phyloP scores from a whole-genome alignment of 2,113 vertebrate species.

The Pedetes capensis region DNA sequence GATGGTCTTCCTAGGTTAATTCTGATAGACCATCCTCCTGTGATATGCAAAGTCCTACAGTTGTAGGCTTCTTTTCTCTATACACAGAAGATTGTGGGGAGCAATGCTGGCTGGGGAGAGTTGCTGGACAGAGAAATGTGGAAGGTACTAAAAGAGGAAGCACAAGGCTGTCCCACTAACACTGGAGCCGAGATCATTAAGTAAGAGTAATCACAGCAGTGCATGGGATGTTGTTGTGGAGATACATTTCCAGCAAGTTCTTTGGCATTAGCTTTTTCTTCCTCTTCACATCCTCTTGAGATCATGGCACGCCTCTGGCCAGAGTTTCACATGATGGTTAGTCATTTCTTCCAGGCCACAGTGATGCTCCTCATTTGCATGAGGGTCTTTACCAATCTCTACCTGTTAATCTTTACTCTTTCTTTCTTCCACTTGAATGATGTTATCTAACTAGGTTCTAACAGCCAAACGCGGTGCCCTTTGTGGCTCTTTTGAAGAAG shows the following conservation, averaged over 20 bases:
- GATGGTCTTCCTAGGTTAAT: neutral
- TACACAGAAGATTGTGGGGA: neutral
- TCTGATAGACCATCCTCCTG: neutral
- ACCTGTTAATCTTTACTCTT: neutral
- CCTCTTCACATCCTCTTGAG: neutral
- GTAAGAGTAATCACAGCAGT: neutral
- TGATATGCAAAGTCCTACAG: neutral
- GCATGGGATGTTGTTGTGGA: neutral
- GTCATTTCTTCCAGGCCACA: neutral
- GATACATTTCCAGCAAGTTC: neutral
- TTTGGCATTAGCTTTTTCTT: neutral
- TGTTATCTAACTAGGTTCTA: neutral
- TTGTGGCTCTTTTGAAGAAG: neutral
- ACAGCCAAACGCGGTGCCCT: neutral
- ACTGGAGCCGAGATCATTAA: neutral
- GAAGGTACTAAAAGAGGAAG: neutral
- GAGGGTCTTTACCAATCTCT: neutral
- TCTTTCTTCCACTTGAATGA: neutral
- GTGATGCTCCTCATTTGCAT: neutral
- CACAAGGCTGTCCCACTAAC: neutral
- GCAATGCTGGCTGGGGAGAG: neutral
- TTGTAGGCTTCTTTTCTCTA: neutral
- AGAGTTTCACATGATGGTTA: neutral
- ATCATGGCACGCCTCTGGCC: neutral
- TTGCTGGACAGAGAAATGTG: neutral